These are phyloP conservation scores for Arctocebus calabarensis DNA, from an alignment of 2,797 vertebrate genomes.

Conservation along the genomic window DNA sequence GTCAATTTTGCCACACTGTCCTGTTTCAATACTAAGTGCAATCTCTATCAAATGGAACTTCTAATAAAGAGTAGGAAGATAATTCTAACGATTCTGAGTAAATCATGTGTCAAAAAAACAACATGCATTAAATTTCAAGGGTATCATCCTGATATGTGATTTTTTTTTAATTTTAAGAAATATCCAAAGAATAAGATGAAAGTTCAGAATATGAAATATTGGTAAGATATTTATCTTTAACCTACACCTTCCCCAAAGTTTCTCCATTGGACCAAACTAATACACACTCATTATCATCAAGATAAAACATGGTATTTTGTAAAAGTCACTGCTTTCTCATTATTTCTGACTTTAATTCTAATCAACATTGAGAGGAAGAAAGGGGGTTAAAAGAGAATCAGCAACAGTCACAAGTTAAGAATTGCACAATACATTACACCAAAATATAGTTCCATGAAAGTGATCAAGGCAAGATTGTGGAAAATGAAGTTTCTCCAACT, in stretches of 20 bases:
- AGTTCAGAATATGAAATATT: background rate
- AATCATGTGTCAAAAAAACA: background rate
- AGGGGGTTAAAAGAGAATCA: background rate
- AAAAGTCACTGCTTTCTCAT: background rate
- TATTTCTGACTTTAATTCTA: background rate
- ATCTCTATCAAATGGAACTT: background rate
- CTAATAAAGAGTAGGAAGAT: background rate
- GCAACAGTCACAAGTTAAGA: background rate
- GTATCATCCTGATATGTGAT: background rate
- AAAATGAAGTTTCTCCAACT: background rate
- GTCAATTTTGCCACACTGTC: background rate
- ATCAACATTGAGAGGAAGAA: background rate
- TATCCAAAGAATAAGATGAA: background rate
- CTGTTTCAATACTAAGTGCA: background rate
- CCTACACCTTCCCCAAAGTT: background rate
- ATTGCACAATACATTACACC: background rate
- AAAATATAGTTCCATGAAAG: background rate
- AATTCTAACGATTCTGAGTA: background rate
- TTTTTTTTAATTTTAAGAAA: background rate
- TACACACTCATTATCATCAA: background rate
- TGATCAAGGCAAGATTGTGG: background rate
- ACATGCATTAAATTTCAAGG: background rate
- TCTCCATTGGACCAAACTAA: background rate
- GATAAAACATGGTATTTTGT: background rate
- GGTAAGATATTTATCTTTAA: constrained; percentile 13